phyloP scores from a whole-genome alignment of 2,113 vertebrate genomes.

The Gallinago undulata region DNA sequence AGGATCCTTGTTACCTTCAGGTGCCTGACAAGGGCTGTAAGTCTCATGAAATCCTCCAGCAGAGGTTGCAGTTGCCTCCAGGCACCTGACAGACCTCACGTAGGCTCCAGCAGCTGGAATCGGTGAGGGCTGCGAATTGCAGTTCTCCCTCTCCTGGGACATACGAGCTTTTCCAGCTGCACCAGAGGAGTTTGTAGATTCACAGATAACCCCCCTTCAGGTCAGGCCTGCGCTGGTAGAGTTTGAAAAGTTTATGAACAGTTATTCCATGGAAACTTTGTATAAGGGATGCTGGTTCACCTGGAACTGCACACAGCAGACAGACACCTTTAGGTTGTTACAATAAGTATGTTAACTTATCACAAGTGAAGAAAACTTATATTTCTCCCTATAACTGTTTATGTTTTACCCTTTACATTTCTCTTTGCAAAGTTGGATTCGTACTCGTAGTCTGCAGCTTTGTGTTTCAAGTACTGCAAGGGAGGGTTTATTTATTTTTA shows the following conservation, averaged over 20 bases:
- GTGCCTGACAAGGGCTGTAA: not conserved
- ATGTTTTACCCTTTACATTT: not conserved
- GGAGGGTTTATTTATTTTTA: constrained; percentile 41
- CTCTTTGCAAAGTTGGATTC: not conserved
- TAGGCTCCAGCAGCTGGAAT: constrained; percentile 15
- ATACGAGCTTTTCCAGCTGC: constrained; percentile 47
- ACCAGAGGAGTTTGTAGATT: not conserved
- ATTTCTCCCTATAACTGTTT: not conserved
- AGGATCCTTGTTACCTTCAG: not conserved
- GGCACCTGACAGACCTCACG: constrained; percentile 55
- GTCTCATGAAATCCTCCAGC: constrained; percentile 33
- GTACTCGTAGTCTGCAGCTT: not conserved
- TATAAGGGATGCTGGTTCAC: not conserved
- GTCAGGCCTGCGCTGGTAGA: not conserved
- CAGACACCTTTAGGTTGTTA: not conserved
- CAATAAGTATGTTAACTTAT: not conserved
- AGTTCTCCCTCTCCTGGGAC: constrained; percentile 21
- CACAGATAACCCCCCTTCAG: constrained; percentile 11
- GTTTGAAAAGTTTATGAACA: not conserved
- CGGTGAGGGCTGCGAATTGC: not conserved
- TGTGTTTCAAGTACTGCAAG: not conserved
- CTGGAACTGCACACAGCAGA: not conserved
- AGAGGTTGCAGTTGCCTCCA: constrained; percentile 57
- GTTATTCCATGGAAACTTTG: not conserved
- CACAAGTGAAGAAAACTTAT: not conserved